A percentile compares a stretch with the other conserved stretches of the same genome.
Conservation (phyloP, 1,140 invertebrate genomes). For the Apis laboriosa region DNA sequence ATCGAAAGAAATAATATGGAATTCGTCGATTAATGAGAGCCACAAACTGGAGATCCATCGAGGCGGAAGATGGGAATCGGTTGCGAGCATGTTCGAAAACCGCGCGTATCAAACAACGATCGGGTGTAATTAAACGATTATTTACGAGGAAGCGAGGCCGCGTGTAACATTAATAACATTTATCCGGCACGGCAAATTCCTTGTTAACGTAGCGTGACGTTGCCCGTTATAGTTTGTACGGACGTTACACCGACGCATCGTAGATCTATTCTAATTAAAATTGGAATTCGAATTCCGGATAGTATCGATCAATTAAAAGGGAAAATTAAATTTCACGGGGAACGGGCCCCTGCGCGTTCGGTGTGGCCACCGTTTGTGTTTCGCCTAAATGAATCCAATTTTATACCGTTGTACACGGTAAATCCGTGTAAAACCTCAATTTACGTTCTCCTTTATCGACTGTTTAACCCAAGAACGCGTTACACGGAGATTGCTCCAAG, state of each 20-base stretch:
- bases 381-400: slow-evolving; percentile 17
- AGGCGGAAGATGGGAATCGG: neutral
- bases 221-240: neutral
- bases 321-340: neutral
- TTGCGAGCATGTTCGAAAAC: neutral
- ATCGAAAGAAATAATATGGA: neutral
- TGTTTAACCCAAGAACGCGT: neutral
- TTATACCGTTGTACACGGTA: neutral
- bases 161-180: neutral
- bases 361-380: neutral
- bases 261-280: slow-evolving; percentile 9
- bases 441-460: neutral
- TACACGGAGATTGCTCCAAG: neutral
- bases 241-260: neutral
- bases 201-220: slow-evolving; percentile 1
- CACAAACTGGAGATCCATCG: neutral
- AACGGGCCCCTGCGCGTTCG: too few relatives aligned
- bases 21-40: neutral
- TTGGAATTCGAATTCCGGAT: neutral
- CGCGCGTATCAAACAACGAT: neutral
- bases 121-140: slow-evolving; percentile 2
- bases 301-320: slow-evolving; percentile 21
- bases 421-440: neutral
- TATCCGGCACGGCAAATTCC: neutral
- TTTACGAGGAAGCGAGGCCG: neutral